Percentiles rank a stretch among this genome's conserved stretches.
Conservation (phyloP, 2,888 invertebrate genomes). For the Drosophila algonquin region DNA sequence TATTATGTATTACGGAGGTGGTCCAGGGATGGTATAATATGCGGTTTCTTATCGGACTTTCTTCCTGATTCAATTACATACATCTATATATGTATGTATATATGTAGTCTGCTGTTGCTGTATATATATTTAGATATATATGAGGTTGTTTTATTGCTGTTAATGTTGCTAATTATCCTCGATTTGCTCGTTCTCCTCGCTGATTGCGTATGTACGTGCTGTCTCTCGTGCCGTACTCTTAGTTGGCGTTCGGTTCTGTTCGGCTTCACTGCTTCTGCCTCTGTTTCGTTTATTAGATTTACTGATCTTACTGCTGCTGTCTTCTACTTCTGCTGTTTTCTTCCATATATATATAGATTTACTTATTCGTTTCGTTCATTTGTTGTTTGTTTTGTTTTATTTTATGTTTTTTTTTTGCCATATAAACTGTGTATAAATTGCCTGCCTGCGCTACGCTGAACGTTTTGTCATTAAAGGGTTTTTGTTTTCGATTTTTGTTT, state of each 20-base stretch:
- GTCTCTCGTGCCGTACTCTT: background rate
- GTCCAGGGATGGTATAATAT: background rate
- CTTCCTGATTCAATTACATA: constrained; percentile 31
- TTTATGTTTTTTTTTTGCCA: constrained; percentile 56
- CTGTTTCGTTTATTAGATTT: too few species aligned
- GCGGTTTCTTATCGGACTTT: constrained; percentile 11
- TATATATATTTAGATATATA: constrained; percentile 25
- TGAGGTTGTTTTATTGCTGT: constrained; percentile 18
- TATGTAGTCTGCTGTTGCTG: constrained; percentile 45
- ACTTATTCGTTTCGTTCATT: constrained; percentile 41
- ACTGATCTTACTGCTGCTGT: background rate
- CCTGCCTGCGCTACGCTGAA: constrained; percentile 68
- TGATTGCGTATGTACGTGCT: constrained; percentile 43
- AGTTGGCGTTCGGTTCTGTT: constrained; percentile 59
- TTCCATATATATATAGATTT: constrained; percentile 32
- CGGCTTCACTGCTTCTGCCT: constrained; percentile 4
- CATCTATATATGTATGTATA: constrained; percentile 32
- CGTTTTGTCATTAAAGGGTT: constrained; percentile 65
- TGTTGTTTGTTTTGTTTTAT: constrained; percentile 28
- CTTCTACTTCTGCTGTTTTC: constrained; percentile 11
- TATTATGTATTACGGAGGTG: background rate
- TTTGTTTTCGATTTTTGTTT: constrained; percentile 56
- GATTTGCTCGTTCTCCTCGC: constrained; percentile 17
- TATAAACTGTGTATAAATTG: constrained; percentile 77
- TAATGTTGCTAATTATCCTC: constrained; percentile 16